These are phyloP conservation scores for Porites rus DNA, from an alignment of 92 coral and sea anemone species.

Conservation along the genomic window DNA sequence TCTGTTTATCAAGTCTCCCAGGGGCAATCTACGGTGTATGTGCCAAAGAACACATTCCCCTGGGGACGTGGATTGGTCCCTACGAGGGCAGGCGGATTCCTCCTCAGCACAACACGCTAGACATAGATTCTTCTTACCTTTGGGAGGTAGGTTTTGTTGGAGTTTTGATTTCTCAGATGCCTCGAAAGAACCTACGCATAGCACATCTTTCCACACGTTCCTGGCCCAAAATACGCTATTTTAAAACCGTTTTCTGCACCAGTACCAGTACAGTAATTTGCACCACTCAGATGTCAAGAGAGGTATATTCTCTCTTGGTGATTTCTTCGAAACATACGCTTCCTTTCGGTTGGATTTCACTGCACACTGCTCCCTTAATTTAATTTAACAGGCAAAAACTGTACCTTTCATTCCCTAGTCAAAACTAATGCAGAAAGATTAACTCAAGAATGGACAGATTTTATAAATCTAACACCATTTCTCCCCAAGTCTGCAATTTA, in stretches of 20 bases:
- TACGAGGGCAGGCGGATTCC: slow-evolving; percentile 75
- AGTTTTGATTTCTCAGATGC: neutral
- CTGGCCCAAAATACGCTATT: too few relatives aligned
- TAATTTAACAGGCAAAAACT: too few relatives aligned
- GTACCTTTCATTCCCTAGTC: too few relatives aligned
- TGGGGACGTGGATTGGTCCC: slow-evolving; percentile 98
- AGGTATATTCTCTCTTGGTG: too few relatives aligned
- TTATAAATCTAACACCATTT: too few relatives aligned
- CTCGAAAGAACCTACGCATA: neutral
- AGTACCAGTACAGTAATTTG: too few relatives aligned
- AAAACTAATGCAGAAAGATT: too few relatives aligned
- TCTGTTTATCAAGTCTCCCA: slow-evolving; percentile 91
- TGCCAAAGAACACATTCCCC: slow-evolving; percentile 91
- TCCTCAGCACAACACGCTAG: slow-evolving; percentile 50
- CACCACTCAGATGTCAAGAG: too few relatives aligned
- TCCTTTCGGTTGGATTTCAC: neutral
- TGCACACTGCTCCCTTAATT: neutral
- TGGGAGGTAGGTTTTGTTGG: slow-evolving; percentile 73
- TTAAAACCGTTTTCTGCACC: too few relatives aligned
- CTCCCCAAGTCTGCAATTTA: too few relatives aligned
- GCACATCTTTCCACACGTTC: neutral
- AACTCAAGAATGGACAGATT: too few relatives aligned
- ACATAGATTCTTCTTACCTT: slow-evolving; percentile 66
- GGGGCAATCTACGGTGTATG: slow-evolving; percentile 96
- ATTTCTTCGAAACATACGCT: too few relatives aligned